Evolutionary conservation across 2,888 invertebrate genomes (phyloP), one percentile per base, ranked within the genome.

Genomic region (Craniophora ligustri): DNA sequence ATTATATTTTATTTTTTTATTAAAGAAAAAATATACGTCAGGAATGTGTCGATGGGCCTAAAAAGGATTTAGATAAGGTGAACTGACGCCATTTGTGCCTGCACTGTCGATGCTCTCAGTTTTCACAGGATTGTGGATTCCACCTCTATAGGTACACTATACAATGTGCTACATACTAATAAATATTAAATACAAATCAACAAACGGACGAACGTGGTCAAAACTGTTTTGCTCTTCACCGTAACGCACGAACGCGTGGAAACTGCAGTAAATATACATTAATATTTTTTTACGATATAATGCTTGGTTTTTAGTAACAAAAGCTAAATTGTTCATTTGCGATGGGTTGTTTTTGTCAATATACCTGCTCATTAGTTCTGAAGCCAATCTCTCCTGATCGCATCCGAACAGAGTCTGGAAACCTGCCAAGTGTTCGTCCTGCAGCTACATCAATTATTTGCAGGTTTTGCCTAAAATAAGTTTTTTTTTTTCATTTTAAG

Each of bases 151-250:
- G n/a, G n/a, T n/a, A n/a, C n/a, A n/a, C n/a, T n/a, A n/a, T n/a
- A n/a, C n/a, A n/a, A n/a, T n/a, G n/a, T n/a, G n/a, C n/a, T n/a
- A n/a, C 72, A 69, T 73, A 72, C 71, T 60, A 55, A 59, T 65
- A 63, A 72, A 74, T 76, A 75, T 78, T 78, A 81, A 79, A 79
- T 79, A 78, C 69, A 67, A 72, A 75, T 51, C 54, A 42, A 39
- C 60, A 72, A 67, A 60, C 64, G n/a, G n/a, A n/a, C n/a, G n/a
- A 56, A 59, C 41, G 63, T 55, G 69, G 55, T 72, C 64, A 63
- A 69, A 74, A 75, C 69, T 75, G n/a, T 81, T 78, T 79, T 76
- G 62, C 70, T 68, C 56, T 74, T 67, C 57, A 62, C 56, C 53
- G 56, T 56, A 59, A 76, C 73, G 70, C 64, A 69, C 57, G 56